These are phyloP conservation scores for Diplosoma virens DNA, from an alignment of 23 tunicate species.

Conservation along the genomic window DNA sequence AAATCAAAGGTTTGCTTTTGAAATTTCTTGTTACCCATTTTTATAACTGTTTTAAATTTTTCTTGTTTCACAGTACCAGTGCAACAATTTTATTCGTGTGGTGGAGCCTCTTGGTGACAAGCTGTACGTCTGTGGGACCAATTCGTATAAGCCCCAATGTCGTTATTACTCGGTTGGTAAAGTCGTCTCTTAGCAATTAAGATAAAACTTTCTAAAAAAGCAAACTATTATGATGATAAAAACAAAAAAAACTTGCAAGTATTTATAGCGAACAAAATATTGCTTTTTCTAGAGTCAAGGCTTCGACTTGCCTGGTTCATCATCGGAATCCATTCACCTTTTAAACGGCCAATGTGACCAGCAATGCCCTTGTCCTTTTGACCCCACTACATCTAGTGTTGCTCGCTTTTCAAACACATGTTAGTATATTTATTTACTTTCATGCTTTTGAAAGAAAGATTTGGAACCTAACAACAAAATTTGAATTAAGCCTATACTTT, in stretches of 20 bases:
- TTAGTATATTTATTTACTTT: conserved; percentile 26
- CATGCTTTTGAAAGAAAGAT: too few species aligned
- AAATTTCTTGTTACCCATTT: not conserved
- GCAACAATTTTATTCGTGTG: conserved; percentile 79
- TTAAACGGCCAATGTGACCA: not conserved
- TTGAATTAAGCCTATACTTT: too few species aligned
- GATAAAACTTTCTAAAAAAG: too few species aligned
- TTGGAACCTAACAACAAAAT: too few species aligned
- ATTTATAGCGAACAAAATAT: too few species aligned
- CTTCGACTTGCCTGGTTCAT: too few species aligned
- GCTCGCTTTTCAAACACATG: conserved; percentile 52
- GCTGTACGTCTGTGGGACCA: conserved; percentile 84
- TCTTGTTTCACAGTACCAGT: conserved; percentile 46
- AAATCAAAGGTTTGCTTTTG: conserved; percentile 35
- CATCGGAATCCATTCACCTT: too few species aligned
- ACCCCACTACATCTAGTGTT: conserved; percentile 56
- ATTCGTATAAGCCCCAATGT: conserved; percentile 67
- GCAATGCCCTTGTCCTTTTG: conserved; percentile 46
- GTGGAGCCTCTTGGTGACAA: conserved; percentile 47
- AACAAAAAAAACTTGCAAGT: too few species aligned
- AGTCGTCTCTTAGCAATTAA: not conserved
- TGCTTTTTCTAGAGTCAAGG: too few species aligned
- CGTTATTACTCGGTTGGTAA: conserved; percentile 53
- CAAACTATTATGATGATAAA: too few species aligned
- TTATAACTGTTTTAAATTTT: not conserved